These are phyloP conservation scores for Bombus picipes DNA, from an alignment of 1,140 invertebrate genomes.

Conservation along the genomic window DNA sequence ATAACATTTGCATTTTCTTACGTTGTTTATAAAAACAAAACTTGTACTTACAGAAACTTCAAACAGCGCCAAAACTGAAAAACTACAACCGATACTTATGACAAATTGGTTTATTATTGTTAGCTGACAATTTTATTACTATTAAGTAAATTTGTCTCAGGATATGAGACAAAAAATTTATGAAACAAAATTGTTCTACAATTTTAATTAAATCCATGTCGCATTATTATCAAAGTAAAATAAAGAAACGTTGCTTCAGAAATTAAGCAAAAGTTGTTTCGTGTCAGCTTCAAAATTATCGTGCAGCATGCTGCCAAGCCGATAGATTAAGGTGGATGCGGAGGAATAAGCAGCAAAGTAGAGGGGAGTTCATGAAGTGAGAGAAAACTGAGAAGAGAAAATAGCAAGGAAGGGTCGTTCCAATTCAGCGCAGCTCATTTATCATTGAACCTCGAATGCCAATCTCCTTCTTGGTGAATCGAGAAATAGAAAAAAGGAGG, in stretches of 20 bases:
- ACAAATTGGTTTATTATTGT: neutral
- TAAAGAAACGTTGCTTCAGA: neutral
- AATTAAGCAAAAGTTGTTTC: neutral
- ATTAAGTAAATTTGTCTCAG: neutral
- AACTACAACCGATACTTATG: neutral
- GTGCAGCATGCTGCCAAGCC: conserved; percentile 27
- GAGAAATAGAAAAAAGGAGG: conserved; percentile 28
- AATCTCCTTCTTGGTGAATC: conserved; percentile 55
- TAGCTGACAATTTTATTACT: neutral
- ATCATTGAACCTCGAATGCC: conserved; percentile 61
- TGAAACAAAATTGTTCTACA: neutral
- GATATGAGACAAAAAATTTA: neutral
- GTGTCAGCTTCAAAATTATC: conserved; percentile 27
- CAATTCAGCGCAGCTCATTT: conserved; percentile 66
- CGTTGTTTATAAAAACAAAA: neutral
- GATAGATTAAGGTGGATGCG: conserved; percentile 51
- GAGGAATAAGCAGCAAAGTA: conserved; percentile 17
- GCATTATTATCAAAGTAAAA: neutral
- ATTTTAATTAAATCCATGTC: neutral
- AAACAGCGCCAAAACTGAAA: neutral
- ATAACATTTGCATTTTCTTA: neutral
- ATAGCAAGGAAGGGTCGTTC: conserved; percentile 51
- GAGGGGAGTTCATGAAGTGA: conserved; percentile 12
- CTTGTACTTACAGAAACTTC: neutral
- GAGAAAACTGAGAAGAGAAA: conserved; percentile 42